These are phyloP conservation scores for Zygogramma bicolorata DNA, from an alignment of 2,888 invertebrate species.

Conservation along the genomic window DNA sequence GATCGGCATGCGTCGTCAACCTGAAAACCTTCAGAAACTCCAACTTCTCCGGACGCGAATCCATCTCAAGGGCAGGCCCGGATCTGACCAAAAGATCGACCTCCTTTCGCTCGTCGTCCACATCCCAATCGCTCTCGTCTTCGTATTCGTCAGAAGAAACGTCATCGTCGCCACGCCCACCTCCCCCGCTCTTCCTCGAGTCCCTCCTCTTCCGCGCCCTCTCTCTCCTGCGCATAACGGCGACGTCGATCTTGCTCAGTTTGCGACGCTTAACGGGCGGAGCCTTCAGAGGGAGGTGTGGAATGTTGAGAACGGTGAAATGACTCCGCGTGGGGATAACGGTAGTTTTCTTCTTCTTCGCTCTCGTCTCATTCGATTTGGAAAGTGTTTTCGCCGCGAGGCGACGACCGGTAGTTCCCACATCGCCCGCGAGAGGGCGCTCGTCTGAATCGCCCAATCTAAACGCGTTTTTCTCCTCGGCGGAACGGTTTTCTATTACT, in stretches of 20 bases:
- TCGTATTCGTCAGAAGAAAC: neutral
- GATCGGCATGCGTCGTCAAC: slow-evolving; percentile 72
- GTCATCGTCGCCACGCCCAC: neutral
- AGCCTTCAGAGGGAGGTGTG: slow-evolving; percentile 55
- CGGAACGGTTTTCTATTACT: slow-evolving; percentile 50
- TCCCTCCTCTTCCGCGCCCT: slow-evolving; percentile 17
- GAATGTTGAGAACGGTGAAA: slow-evolving; percentile 64
- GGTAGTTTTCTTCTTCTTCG: slow-evolving; percentile 26
- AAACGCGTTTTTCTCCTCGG: neutral
- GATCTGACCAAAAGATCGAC: slow-evolving; percentile 70
- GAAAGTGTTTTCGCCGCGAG: neutral
- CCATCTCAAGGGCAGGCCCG: slow-evolving; percentile 68
- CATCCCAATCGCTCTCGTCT: slow-evolving; percentile 66
- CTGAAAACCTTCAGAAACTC: slow-evolving; percentile 74
- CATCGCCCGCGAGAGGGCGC: neutral
- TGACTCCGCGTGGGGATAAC: slow-evolving; percentile 26
- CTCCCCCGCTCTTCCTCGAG: slow-evolving; percentile 7
- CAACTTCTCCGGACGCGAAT: slow-evolving; percentile 69
- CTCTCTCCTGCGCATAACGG: slow-evolving; percentile 60
- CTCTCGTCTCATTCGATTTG: neutral
- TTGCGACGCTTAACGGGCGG: slow-evolving; percentile 56
- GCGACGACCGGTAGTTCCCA: neutral
- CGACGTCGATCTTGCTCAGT: slow-evolving; percentile 66
- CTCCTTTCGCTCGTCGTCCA: slow-evolving; percentile 65
- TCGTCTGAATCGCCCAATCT: neutral